These are phyloP conservation scores for Ptyas mucosa DNA, from an alignment of 2,113 vertebrate species.

Conservation along the genomic window DNA sequence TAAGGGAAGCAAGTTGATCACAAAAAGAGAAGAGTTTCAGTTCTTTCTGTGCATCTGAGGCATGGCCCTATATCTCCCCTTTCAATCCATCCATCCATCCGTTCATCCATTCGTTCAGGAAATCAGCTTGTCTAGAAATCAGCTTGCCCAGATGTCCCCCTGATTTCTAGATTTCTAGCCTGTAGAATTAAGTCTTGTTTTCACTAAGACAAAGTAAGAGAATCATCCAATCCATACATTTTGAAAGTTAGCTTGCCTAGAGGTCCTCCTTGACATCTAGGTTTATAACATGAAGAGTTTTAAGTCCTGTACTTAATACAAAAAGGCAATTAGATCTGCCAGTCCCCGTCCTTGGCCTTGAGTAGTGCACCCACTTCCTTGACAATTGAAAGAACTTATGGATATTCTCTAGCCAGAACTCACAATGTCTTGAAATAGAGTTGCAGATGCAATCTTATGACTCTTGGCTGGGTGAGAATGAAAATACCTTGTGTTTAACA, in stretches of 20 bases:
- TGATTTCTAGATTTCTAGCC: not conserved
- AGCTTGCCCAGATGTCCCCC: not conserved
- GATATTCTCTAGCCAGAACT: not conserved
- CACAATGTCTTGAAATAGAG: not conserved
- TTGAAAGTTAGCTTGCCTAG: not conserved
- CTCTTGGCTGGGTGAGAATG: no score
- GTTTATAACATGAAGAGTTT: not conserved
- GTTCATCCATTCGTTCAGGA: no score
- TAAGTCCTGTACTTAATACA: not conserved
- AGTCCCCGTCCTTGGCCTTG: not conserved
- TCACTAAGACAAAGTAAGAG: not conserved
- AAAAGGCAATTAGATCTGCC: not conserved
- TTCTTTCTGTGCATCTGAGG: not conserved
- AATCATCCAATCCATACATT: not conserved
- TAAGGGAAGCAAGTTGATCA: not conserved
- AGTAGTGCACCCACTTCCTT: not conserved
- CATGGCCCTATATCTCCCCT: not conserved
- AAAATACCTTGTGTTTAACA: not conserved
- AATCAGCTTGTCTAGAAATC: not conserved
- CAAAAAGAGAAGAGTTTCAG: not conserved
- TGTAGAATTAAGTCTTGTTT: not conserved
- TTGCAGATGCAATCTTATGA: not conserved
- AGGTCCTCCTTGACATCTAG: not conserved
- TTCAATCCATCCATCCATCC: not conserved
- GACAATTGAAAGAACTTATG: not conserved